Conservation (phyloP, 2,888 invertebrate genomes). For the Cynaeus angustus region DNA sequence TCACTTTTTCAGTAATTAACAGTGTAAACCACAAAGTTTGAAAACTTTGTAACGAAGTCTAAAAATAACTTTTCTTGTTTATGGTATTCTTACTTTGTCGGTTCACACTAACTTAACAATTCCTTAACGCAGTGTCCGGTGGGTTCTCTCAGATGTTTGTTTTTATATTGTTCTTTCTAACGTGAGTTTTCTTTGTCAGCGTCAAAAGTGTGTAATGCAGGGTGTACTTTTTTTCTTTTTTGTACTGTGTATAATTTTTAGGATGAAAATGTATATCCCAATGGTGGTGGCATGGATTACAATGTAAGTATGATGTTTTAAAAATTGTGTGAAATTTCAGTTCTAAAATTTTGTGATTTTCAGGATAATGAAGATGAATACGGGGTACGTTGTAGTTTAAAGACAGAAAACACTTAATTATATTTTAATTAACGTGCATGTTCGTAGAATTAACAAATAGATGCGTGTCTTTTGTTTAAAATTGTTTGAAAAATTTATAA, state of each 20-base stretch:
- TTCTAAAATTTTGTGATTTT: neutral
- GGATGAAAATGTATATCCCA: constrained; percentile 27
- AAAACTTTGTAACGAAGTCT: too few species aligned
- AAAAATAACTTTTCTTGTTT: too few species aligned
- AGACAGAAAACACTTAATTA: neutral
- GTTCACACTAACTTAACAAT: too few species aligned
- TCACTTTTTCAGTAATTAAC: neutral
- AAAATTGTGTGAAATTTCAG: neutral
- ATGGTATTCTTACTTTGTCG: too few species aligned
- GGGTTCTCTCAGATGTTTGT: neutral
- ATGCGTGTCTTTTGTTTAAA: too few species aligned
- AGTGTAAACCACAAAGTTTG: neutral
- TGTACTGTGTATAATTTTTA: constrained; percentile 27
- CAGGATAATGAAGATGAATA: constrained; percentile 24
- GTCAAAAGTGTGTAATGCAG: constrained; percentile 13
- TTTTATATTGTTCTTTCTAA: neutral
- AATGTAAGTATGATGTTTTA: constrained; percentile 8
- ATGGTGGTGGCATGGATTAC: constrained; percentile 24
- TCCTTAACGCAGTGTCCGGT: neutral
- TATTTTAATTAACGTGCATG: too few species aligned
- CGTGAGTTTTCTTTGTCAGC: too few species aligned
- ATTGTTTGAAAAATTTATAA: too few species aligned
- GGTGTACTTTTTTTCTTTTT: constrained; percentile 9
- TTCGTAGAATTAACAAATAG: too few species aligned
- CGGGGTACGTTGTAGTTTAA: constrained; percentile 1